Evolutionary conservation across 2,888 invertebrate species (phyloP), one percentile per base, ranked within the genome.

Genomic region (Hecatera dysodea): DNA sequence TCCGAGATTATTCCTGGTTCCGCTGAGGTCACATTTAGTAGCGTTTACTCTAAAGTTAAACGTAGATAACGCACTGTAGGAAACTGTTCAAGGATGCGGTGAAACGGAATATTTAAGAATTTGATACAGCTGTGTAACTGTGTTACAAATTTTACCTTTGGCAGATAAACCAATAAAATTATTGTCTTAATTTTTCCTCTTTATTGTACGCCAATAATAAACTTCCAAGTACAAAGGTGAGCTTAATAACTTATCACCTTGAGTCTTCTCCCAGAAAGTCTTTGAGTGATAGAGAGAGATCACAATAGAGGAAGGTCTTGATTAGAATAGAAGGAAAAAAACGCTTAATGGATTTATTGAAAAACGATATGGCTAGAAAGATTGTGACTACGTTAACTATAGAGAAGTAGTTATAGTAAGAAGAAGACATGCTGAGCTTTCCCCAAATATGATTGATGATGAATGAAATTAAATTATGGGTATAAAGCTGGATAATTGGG

Each of bases 1-100:
- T 89, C 85, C 86, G 76, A 86, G 82, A 87, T 84, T 89, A 87
- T 89, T 89, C 86, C 76, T 85, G 78, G 84, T 86, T 83, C 81
- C 84, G 74, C 80, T 85, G 83, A 89, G 87, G 87, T 87, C 86
- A 85, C 77, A 75, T 82, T 85, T 82, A 83, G 84, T 83, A 78
- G 65, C 66, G 60, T 72, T 78, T 65, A 71, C 66, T 52, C 52
- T 56, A 24, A 71, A 64, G 48, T 61, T 61, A 74, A 59, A 74
- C 61, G 52, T 74, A 12, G 19, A 4, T 36, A 62, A 36, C 62
- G 36, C 59, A 17, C 42, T 19, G 74, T 57, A 80, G 44, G 44
- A 44, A 81, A 75, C 66, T 36, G 22, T 60, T 63, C 46, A 64
- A 62, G 60, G 72, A 75, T 66, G 67, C 65, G 63, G 59, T 60